These are phyloP conservation scores for Notodonta dromedarius DNA, from an alignment of 2,888 invertebrate species.

Conservation along the genomic window DNA sequence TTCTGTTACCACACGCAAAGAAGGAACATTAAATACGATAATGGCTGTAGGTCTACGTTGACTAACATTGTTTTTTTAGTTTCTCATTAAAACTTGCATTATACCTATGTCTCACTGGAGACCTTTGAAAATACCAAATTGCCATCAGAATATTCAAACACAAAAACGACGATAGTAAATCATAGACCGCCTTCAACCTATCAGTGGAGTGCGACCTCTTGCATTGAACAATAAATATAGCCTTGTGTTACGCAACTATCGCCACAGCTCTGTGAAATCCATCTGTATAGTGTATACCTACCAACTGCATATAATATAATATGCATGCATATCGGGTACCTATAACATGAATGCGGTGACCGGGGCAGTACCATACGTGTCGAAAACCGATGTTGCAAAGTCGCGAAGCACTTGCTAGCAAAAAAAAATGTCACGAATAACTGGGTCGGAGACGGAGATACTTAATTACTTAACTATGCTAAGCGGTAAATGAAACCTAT, in stretches of 20 bases:
- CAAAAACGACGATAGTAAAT: not conserved
- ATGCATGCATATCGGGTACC: not conserved
- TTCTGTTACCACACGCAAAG: too few relatives aligned
- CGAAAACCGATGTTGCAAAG: not conserved
- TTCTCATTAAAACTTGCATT: too few relatives aligned
- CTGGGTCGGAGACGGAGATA: too few relatives aligned
- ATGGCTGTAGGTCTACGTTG: too few relatives aligned
- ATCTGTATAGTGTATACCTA: constrained; percentile 3
- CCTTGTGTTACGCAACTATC: constrained; percentile 45
- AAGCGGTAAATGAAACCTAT: too few relatives aligned
- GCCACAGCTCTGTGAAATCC: constrained; percentile 21
- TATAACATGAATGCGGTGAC: constrained; percentile 1
- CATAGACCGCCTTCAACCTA: constrained; percentile 15
- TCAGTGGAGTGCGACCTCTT: constrained; percentile 43
- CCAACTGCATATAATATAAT: not conserved
- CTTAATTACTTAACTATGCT: too few relatives aligned
- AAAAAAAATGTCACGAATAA: too few relatives aligned
- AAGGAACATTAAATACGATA: too few relatives aligned
- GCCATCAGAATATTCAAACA: not conserved
- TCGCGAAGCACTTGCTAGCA: too few relatives aligned
- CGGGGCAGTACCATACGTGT: not conserved
- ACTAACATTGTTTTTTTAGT: too few relatives aligned
- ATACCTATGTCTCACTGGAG: not conserved
- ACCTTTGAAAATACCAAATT: constrained; percentile 3
- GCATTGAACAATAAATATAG: constrained; percentile 22